Conservation (phyloP, 2,888 invertebrate species). For the Sarcophaga caerulescens region DNA sequence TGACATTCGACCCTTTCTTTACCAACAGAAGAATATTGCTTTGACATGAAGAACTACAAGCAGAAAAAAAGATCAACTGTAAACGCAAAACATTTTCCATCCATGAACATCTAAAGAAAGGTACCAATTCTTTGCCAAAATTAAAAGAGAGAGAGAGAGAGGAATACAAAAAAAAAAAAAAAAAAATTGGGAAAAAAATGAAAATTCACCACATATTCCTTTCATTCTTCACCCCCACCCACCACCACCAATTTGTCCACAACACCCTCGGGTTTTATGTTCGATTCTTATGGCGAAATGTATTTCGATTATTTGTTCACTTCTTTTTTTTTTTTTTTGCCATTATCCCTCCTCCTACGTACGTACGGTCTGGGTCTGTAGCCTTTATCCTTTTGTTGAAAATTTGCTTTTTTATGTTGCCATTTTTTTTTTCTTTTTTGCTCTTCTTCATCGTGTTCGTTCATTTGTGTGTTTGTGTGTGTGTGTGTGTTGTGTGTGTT, state of each 20-base stretch:
- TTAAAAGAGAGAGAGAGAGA: background rate
- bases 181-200: constrained; percentile 18
- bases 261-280: background rate
- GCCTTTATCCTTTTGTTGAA: constrained; percentile 63
- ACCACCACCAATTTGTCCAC: too few species aligned
- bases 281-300: constrained; percentile 38
- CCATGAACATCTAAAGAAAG: constrained; percentile 32
- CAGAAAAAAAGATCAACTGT: background rate
- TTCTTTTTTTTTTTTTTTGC: background rate
- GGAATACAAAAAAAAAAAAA: too few species aligned
- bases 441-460: constrained; percentile 1
- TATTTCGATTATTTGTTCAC: constrained; percentile 38
- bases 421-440: constrained; percentile 51
- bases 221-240: too few species aligned
- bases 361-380: constrained; percentile 46
- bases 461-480: background rate
- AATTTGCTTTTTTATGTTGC: constrained; percentile 57
- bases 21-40: background rate
- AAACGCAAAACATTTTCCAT: constrained; percentile 47
- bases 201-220: constrained; percentile 41
- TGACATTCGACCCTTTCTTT: constrained; percentile 70
- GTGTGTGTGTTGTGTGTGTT: constrained; percentile 3
- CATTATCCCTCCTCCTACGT: too few species aligned
- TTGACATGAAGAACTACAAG: constrained; percentile 1
- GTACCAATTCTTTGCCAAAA: constrained; percentile 45